Conservation (phyloP, 2,797 vertebrate genomes). For the Tapirus indicus region DNA sequence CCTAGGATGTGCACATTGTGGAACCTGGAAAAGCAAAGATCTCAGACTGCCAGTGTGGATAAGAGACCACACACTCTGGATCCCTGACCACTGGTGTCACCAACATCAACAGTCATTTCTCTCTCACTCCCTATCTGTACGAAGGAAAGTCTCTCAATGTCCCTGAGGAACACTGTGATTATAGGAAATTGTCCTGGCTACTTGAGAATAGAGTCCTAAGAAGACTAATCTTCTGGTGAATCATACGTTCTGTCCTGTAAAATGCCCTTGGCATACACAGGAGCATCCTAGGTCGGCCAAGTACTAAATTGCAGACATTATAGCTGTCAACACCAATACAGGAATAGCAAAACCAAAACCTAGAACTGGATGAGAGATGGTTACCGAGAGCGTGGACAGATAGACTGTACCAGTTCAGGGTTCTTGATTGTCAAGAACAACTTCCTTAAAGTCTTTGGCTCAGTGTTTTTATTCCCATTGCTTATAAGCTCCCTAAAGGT, state of each 20-base stretch:
- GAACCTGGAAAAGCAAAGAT: neutral
- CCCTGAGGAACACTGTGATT: neutral
- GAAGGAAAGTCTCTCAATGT: neutral
- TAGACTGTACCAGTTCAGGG: neutral
- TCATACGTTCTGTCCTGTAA: neutral
- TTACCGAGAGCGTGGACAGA: neutral
- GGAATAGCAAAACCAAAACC: neutral
- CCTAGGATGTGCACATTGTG: neutral
- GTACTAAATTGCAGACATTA: neutral
- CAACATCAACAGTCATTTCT: neutral
- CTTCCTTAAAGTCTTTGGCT: neutral
- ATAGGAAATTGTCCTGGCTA: neutral
- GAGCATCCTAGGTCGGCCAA: neutral
- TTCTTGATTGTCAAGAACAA: neutral
- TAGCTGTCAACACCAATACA: neutral
- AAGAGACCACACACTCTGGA: neutral
- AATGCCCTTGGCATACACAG: neutral
- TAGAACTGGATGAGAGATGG: neutral
- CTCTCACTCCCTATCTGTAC: neutral
- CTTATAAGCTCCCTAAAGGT: neutral
- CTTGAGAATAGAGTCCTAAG: neutral
- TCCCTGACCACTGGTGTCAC: neutral
- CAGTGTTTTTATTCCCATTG: neutral
- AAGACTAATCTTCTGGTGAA: neutral
- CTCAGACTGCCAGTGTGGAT: neutral